Conservation (phyloP, 2,113 vertebrate genomes). For the Capreolus pygargus region DNA sequence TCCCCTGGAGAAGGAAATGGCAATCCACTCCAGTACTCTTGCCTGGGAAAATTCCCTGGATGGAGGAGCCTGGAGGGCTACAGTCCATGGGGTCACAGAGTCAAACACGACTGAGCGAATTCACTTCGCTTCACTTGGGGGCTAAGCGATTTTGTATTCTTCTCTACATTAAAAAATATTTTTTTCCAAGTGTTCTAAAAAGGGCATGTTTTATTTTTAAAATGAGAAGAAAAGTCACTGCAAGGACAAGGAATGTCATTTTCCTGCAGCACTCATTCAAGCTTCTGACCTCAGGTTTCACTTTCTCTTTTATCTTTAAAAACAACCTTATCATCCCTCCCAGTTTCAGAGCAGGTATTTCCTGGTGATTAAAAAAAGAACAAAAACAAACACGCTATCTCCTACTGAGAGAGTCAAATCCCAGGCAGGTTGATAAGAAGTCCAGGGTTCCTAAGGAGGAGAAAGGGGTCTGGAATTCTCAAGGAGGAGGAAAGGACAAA, state of each 20-base stretch:
- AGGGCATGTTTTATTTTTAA: background rate
- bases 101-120: rapidly evolving
- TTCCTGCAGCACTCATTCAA: background rate
- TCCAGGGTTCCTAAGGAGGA: background rate
- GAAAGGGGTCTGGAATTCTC: background rate
- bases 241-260: background rate
- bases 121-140: background rate
- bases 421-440: background rate
- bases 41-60: background rate
- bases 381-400: background rate
- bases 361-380: background rate
- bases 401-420: background rate
- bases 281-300: background rate
- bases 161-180: background rate
- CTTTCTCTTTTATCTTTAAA: background rate
- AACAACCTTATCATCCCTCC: background rate
- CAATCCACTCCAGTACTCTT: background rate
- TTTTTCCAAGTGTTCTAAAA: background rate
- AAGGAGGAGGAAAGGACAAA: background rate
- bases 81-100: background rate
- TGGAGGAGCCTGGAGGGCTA: background rate
- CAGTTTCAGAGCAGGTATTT: background rate
- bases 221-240: background rate
- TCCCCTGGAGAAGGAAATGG: background rate
- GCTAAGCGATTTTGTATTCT: background rate